Evolutionary conservation across 2,888 invertebrate species (phyloP).

Genomic region (Archaeoteleia sp.): DNA sequence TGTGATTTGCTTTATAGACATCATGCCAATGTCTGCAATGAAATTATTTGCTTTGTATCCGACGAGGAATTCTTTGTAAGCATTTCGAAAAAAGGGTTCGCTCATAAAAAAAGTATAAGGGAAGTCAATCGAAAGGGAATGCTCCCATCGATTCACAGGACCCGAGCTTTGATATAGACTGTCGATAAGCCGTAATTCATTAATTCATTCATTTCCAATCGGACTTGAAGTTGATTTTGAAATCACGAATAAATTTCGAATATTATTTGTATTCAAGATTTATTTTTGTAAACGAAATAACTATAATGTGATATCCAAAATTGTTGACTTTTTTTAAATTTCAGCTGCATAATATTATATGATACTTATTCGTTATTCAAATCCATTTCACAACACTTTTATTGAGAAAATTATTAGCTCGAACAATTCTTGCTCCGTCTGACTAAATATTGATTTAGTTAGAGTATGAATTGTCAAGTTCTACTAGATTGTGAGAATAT

Average conservation of each 20-base stretch:
- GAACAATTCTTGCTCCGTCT: too few relatives aligned
- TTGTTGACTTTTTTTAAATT: too few relatives aligned
- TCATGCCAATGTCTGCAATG: not conserved
- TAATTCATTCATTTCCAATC: too few relatives aligned
- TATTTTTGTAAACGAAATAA: not conserved
- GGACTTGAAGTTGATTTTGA: too few relatives aligned
- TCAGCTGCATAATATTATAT: too few relatives aligned
- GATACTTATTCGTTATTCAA: too few relatives aligned
- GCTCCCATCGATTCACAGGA: conserved; percentile 1
- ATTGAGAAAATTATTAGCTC: too few relatives aligned
- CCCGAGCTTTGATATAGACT: conserved; percentile 1
- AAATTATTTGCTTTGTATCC: not conserved
- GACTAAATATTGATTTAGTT: too few relatives aligned
- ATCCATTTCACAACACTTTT: too few relatives aligned
- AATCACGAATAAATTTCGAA: not conserved
- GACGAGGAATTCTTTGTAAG: conserved; percentile 2
- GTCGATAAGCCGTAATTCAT: not conserved
- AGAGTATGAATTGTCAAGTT: too few relatives aligned
- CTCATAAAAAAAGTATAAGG: not conserved
- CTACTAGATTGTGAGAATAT: too few relatives aligned
- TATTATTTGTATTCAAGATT: too few relatives aligned
- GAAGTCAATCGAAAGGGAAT: conserved; percentile 1
- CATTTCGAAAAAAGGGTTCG: not conserved
- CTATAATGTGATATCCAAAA: not conserved
- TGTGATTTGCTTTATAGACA: not conserved